phyloP scores from a whole-genome alignment of 2,888 invertebrate species.

The Eupsilia transversa region DNA sequence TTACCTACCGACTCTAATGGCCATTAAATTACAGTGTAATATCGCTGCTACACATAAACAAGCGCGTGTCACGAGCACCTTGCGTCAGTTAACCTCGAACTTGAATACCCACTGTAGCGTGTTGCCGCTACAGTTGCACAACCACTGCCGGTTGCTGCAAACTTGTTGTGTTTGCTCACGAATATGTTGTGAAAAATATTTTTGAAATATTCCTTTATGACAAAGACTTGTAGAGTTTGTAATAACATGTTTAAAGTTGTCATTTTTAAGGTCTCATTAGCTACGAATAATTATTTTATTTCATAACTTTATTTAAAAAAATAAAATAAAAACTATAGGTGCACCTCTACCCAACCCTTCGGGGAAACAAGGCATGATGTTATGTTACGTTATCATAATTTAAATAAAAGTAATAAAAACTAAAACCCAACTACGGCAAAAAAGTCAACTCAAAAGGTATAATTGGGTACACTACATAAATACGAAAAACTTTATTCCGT shows the following conservation, averaged over 20 bases:
- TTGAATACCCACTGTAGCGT: conserved; percentile 62
- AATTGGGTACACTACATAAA: no score
- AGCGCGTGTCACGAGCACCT: conserved; percentile 50
- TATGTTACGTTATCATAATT: no score
- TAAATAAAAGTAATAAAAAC: no score
- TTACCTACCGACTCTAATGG: neutral
- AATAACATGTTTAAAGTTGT: neutral
- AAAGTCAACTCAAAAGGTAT: no score
- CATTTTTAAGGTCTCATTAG: no score
- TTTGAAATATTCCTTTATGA: conserved; percentile 29
- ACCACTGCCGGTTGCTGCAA: conserved; percentile 49
- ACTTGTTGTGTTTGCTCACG: neutral
- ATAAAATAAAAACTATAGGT: no score
- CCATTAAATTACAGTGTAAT: conserved; percentile 11
- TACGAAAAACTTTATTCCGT: no score
- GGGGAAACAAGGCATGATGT: neutral
- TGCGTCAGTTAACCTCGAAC: conserved; percentile 66
- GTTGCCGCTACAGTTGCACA: conserved; percentile 62
- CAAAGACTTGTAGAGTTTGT: neutral
- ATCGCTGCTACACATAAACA: conserved; percentile 2
- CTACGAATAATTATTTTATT: no score
- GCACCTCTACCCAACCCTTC: neutral
- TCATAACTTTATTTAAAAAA: no score
- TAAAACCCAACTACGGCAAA: no score
- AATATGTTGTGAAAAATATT: conserved; percentile 58